Percentiles rank a stretch among this genome's conserved stretches.
Evolutionary conservation across 53 echinoderm and acorn worm species (phyloP).

Genomic region (Luidia sarsii): DNA sequence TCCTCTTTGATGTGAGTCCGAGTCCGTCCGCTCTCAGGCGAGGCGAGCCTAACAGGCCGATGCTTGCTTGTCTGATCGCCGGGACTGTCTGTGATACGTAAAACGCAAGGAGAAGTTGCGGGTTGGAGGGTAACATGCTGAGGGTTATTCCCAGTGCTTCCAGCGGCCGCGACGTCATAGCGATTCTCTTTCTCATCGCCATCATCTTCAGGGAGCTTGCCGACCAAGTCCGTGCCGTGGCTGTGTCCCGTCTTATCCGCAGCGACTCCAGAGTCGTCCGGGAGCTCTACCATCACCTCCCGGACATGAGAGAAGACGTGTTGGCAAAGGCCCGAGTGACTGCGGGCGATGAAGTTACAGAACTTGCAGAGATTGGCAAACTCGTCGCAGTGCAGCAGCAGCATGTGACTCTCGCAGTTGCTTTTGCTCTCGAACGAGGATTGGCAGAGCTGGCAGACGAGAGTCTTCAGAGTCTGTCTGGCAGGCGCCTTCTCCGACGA

Average conservation of each 20-base stretch:
- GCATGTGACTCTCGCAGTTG: conserved; percentile 94
- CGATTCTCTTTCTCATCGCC: conserved; percentile 39
- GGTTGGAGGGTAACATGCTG: neutral
- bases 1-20: neutral
- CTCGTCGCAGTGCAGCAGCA: conserved; percentile 81
- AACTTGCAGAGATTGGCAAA: conserved; percentile 85
- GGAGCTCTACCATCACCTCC: neutral
- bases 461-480: conserved; percentile 5
- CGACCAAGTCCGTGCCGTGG: neutral
- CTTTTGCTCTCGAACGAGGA: conserved; percentile 74
- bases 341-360: conserved; percentile 84
- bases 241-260: neutral
- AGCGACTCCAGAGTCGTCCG: neutral
- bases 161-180: neutral
- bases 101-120: neutral
- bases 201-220: neutral
- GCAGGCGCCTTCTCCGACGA: neutral
- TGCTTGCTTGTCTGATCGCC: neutral
- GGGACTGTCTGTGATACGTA: conserved; percentile 16
- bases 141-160: neutral
- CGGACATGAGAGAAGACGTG: conserved; percentile 83
- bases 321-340: conserved; percentile 62
- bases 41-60: no score
- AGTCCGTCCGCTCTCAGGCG: no score
- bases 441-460: conserved; percentile 88